These are phyloP conservation scores for Hirtodrosophila cameraria DNA, from an alignment of 2,888 invertebrate genomes.

Conservation along the genomic window DNA sequence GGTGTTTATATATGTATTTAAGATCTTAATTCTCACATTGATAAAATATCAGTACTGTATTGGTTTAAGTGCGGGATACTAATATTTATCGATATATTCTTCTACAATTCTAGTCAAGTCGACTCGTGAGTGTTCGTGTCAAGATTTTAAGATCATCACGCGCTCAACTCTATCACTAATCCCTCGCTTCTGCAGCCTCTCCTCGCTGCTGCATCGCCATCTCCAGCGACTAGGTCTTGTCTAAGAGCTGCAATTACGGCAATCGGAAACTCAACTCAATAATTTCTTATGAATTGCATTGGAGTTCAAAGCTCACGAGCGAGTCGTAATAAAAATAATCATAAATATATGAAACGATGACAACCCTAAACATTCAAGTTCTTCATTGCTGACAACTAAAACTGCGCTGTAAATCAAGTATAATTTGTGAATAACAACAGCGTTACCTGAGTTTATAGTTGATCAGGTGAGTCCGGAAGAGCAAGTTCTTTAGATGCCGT, in stretches of 20 bases:
- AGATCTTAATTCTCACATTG: too few relatives aligned
- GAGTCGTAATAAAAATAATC: constrained; percentile 64
- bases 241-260: constrained; percentile 38
- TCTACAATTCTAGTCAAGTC: too few relatives aligned
- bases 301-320: constrained; percentile 58
- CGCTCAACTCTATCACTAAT: too few relatives aligned
- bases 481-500: constrained; percentile 1
- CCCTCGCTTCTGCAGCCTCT: too few relatives aligned
- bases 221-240: not conserved
- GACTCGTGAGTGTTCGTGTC: too few relatives aligned
- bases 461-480: constrained; percentile 2
- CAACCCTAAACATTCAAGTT: constrained; percentile 52
- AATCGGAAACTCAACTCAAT: constrained; percentile 31
- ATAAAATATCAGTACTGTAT: too few relatives aligned
- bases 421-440: constrained; percentile 39
- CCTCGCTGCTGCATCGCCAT: too few relatives aligned
- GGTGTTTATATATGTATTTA: too few relatives aligned
- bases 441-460: constrained; percentile 31
- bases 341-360: constrained; percentile 67
- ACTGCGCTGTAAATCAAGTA: constrained; percentile 57
- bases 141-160: too few relatives aligned
- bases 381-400: constrained; percentile 59
- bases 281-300: constrained; percentile 36
- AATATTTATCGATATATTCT: too few relatives aligned
- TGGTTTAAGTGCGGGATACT: too few relatives aligned